Conservation (phyloP, 2,113 vertebrate genomes). For the Sitta europaea region DNA sequence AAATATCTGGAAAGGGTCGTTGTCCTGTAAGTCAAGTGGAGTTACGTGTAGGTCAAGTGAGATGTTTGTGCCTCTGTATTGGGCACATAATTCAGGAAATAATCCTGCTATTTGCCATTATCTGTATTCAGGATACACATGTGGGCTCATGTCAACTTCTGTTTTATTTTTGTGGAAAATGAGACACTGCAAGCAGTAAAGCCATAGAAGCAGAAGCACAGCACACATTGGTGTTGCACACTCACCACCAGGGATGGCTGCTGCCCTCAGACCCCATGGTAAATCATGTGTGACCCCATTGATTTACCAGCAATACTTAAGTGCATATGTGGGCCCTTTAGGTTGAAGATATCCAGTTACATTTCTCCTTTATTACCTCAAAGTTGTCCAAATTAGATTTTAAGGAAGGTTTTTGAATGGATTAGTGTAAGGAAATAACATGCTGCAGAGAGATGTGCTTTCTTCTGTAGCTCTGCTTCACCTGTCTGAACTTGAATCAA, state of each 20-base stretch:
- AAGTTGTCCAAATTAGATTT: not conserved
- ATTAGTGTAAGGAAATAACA: not conserved
- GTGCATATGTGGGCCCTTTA: not conserved
- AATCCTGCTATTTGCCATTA: not conserved
- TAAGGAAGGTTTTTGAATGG: conserved; percentile 4
- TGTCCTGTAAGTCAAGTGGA: not conserved
- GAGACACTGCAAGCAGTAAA: not conserved
- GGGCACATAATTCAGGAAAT: accelerated
- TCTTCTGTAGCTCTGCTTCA: not conserved
- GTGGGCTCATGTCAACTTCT: not conserved
- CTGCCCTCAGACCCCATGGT: not conserved
- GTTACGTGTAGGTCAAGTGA: not conserved
- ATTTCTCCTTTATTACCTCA: not conserved
- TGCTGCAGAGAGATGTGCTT: not conserved
- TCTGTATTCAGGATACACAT: not conserved
- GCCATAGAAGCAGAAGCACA: not conserved
- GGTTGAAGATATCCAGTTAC: not conserved
- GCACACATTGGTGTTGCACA: accelerated
- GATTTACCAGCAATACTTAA: not conserved
- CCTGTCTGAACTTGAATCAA: conserved; percentile 56
- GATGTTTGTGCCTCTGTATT: not conserved
- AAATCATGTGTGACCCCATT: not conserved
- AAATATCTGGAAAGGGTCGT: not conserved
- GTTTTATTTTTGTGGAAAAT: not conserved
- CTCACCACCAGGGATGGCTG: not conserved